phyloP scores from a whole-genome alignment of 1,140 invertebrate species.

The Diorhabda carinulata region DNA sequence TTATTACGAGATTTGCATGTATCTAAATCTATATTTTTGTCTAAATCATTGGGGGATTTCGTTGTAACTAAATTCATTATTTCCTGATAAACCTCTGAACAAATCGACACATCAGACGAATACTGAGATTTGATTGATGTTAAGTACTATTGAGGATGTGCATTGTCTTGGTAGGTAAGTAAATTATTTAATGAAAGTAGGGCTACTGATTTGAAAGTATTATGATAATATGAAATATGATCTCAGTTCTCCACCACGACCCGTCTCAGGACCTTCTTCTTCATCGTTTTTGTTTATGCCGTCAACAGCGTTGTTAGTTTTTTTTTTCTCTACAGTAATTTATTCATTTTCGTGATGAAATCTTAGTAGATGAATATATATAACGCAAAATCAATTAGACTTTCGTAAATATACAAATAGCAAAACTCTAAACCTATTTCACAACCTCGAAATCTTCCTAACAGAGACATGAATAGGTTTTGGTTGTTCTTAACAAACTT shows the following conservation, averaged over 20 bases:
- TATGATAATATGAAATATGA: not conserved
- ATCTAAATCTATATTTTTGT: too few relatives aligned
- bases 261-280: conserved; percentile 23
- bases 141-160: too few relatives aligned
- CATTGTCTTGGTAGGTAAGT: too few relatives aligned
- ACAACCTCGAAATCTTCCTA: not conserved
- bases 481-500: too few relatives aligned
- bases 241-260: conserved; percentile 26
- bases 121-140: too few relatives aligned
- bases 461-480: not conserved
- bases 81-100: too few relatives aligned
- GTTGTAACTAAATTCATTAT: too few relatives aligned
- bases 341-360: not conserved
- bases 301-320: not conserved
- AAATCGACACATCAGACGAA: too few relatives aligned
- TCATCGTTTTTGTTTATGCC: not conserved
- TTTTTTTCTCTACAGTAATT: not conserved
- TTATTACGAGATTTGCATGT: too few relatives aligned
- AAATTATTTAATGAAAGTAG: too few relatives aligned
- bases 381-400: not conserved
- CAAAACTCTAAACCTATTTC: not conserved
- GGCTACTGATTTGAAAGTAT: too few relatives aligned
- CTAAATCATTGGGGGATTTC: too few relatives aligned
- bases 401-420: not conserved
- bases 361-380: not conserved